These are phyloP conservation scores for Trachelus tabidus DNA, from an alignment of 2,888 invertebrate species.

Conservation along the genomic window DNA sequence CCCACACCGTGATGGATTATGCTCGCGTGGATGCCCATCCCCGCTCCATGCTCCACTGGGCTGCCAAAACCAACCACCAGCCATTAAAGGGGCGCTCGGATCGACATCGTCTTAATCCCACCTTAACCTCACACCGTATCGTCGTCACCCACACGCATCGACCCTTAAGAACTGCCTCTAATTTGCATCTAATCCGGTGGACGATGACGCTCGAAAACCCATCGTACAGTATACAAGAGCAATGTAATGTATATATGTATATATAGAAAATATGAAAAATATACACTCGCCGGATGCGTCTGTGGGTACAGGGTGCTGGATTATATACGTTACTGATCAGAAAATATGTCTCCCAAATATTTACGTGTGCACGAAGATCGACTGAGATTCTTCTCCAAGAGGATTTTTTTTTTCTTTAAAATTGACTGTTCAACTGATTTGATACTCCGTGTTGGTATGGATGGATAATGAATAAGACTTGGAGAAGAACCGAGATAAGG, in stretches of 20 bases:
- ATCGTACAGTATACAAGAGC: background rate
- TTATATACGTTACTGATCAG: slow-evolving; percentile 41
- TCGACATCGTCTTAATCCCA: slow-evolving; percentile 41
- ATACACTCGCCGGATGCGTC: background rate
- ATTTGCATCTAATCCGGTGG: background rate
- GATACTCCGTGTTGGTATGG: background rate
- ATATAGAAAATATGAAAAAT: background rate
- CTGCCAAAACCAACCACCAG: slow-evolving; percentile 67
- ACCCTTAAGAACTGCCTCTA: background rate
- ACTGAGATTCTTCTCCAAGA: background rate
- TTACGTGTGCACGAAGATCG: slow-evolving; percentile 10
- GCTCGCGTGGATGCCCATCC: slow-evolving; percentile 67
- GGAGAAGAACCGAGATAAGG: background rate
- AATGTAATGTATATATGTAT: slow-evolving; percentile 9
- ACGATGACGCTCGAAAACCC: background rate
- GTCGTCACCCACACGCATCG: slow-evolving; percentile 51
- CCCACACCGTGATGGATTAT: slow-evolving; percentile 66
- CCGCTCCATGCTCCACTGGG: slow-evolving; percentile 70
- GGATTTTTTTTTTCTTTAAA: background rate
- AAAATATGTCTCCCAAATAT: slow-evolving; percentile 64
- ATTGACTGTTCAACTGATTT: background rate
- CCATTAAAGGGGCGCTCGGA: slow-evolving; percentile 66
- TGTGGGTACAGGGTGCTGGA: background rate
- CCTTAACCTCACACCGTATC: slow-evolving; percentile 35
- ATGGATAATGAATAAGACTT: background rate